These are phyloP conservation scores for Marmota flaviventris DNA, from an alignment of 2,113 vertebrate species.

Conservation along the genomic window DNA sequence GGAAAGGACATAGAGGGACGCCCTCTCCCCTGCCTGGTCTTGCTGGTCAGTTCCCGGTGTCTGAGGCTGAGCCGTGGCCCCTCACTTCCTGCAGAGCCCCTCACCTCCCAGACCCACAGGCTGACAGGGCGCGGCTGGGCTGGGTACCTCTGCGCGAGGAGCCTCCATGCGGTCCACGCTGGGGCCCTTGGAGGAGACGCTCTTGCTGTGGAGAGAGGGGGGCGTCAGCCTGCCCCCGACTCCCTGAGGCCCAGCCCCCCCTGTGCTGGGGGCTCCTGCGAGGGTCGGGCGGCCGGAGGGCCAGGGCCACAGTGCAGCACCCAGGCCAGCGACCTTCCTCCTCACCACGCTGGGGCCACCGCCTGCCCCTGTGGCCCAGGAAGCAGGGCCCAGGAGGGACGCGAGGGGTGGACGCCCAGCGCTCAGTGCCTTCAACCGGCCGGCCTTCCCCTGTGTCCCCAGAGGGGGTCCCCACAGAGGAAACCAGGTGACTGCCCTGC, in stretches of 20 bases:
- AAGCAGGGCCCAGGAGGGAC: not conserved
- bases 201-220: slow-evolving; percentile 86
- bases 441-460: too few species aligned
- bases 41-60: not conserved
- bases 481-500: not conserved
- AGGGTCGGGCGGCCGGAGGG: not conserved
- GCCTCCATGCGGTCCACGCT: slow-evolving; percentile 79
- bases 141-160: slow-evolving; percentile 87
- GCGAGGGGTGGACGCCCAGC: too few species aligned
- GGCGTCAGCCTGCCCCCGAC: not conserved
- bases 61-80: not conserved
- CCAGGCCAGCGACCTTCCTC: not conserved
- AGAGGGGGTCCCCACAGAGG: not conserved
- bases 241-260: not conserved
- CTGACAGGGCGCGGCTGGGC: not conserved
- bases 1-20: accelerated
- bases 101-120: not conserved
- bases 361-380: not conserved
- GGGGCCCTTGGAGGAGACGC: slow-evolving; percentile 66
- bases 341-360: not conserved
- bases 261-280: not conserved
- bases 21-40: not conserved
- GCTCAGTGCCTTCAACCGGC: accelerated
- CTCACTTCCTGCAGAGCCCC: accelerated
- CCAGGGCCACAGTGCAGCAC: not conserved